phyloP scores from a whole-genome alignment of 2,113 vertebrate species.

The Romanogobio albipinnatus region DNA sequence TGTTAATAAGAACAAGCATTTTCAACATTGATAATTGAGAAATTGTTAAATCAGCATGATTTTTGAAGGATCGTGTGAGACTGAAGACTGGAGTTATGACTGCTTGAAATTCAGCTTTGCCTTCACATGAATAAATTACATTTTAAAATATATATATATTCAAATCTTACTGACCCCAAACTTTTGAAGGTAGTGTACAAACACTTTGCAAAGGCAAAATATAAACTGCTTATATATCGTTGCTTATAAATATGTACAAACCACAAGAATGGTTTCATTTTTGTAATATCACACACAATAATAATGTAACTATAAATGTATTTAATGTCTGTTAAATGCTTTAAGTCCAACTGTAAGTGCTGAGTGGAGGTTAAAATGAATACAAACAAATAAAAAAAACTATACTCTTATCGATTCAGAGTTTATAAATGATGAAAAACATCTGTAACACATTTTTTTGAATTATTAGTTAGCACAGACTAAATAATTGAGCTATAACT shows the following conservation, averaged over 20 bases:
- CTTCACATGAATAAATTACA: neutral
- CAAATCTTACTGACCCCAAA: neutral
- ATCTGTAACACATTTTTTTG: neutral
- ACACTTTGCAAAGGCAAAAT: neutral
- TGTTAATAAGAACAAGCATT: neutral
- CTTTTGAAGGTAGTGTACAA: neutral
- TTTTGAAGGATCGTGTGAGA: no score
- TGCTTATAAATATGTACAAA: slow-evolving; percentile 23
- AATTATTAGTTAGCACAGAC: neutral
- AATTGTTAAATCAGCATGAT: neutral
- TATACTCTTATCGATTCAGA: neutral
- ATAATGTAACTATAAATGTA: neutral
- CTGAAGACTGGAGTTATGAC: neutral
- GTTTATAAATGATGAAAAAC: neutral
- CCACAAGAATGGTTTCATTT: neutral
- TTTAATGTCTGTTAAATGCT: slow-evolving; percentile 12
- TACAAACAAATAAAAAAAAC: neutral
- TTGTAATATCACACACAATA: neutral
- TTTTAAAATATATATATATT: neutral
- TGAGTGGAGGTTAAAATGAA: neutral
- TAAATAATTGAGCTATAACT: neutral
- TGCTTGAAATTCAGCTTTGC: neutral
- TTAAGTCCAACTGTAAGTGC: neutral
- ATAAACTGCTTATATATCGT: neutral
- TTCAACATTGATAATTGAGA: neutral